phyloP scores from a whole-genome alignment of 2,888 invertebrate species.

The Erynnis tages region DNA sequence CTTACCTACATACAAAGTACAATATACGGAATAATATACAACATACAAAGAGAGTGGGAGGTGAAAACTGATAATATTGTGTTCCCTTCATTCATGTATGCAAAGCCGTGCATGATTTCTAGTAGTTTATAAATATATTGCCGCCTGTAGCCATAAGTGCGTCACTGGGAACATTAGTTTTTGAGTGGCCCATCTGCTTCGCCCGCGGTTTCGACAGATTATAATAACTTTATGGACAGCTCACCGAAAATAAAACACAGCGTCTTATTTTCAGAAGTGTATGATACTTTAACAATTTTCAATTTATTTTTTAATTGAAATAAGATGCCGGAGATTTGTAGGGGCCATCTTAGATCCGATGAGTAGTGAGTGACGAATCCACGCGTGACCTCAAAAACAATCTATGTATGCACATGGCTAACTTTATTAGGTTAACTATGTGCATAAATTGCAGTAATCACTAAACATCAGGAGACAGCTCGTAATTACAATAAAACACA shows the following conservation, averaged over 20 bases:
- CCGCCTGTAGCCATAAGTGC: slow-evolving; percentile 30
- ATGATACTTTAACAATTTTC: too few species aligned
- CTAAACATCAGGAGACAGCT: too few species aligned
- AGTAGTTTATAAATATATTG: slow-evolving; percentile 34
- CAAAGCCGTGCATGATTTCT: slow-evolving; percentile 25
- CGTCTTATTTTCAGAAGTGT: neutral
- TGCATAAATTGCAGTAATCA: too few species aligned
- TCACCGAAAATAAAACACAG: neutral
- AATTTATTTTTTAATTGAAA: too few species aligned
- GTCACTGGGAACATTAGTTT: slow-evolving; percentile 29
- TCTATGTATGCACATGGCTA: too few species aligned
- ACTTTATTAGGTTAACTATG: too few species aligned
- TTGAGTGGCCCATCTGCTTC: slow-evolving; percentile 19
- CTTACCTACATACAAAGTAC: neutral
- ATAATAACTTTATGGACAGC: slow-evolving; percentile 12
- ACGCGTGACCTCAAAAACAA: too few species aligned
- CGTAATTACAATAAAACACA: too few species aligned
- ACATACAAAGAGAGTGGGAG: neutral
- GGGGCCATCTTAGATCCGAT: too few species aligned
- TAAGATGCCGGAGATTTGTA: too few species aligned
- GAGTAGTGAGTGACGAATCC: too few species aligned
- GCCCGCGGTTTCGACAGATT: slow-evolving; percentile 21
- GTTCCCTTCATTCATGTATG: neutral
- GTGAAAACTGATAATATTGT: slow-evolving; percentile 28
- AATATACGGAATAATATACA: neutral